Conservation (phyloP, 2,113 vertebrate species). For the Chloropsis cyanopogon region DNA sequence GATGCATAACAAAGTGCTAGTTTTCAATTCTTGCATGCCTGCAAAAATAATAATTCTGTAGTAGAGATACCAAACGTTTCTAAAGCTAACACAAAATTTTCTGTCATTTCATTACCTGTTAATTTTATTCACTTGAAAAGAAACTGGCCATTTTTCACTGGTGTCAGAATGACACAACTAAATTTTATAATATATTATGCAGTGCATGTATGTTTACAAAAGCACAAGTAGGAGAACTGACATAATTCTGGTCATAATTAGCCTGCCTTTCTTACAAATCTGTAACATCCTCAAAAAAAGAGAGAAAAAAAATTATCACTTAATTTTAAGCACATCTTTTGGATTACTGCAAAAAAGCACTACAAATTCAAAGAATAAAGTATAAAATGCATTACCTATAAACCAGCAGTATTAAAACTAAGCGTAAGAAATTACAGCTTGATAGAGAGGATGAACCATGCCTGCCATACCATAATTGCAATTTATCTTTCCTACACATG, state of each 20-base stretch:
- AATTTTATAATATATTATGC: not conserved
- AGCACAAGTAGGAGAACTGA: not conserved
- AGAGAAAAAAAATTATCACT: not conserved
- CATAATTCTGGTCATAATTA: not conserved
- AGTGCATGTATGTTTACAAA: not conserved
- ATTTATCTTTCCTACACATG: not conserved
- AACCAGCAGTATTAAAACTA: not conserved
- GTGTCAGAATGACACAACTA: not conserved
- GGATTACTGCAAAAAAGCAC: not conserved
- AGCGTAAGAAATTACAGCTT: not conserved
- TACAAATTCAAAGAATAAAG: not conserved
- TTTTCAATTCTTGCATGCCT: not conserved
- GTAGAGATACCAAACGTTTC: not conserved
- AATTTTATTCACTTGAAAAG: not conserved
- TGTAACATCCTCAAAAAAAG: not conserved
- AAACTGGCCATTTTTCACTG: not conserved
- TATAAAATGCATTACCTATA: not conserved
- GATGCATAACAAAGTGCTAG: not conserved
- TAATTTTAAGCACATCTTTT: not conserved
- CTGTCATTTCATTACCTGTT: not conserved
- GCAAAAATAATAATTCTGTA: not conserved
- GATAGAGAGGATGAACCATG: not conserved
- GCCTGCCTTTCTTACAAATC: not conserved
- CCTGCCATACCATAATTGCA: not conserved
- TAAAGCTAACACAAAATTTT: not conserved